Evolutionary conservation across 2,888 invertebrate species (phyloP).

Genomic region (Dynastes hyllus): DNA sequence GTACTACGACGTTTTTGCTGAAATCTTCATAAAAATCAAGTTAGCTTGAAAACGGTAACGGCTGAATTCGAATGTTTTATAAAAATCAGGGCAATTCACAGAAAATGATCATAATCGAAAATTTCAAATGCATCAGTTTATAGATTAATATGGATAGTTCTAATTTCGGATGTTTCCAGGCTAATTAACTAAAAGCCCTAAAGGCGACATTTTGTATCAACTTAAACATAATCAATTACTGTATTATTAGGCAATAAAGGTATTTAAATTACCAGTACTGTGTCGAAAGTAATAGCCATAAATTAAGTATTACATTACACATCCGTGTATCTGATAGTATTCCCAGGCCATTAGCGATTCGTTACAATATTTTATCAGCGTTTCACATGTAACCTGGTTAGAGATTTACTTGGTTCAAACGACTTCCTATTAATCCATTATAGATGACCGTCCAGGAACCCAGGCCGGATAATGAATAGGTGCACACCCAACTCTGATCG

Average conservation of each 20-base stretch:
- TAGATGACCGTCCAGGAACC: conserved; percentile 33
- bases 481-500: conserved; percentile 43
- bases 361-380: conserved; percentile 41
- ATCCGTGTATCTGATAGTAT: conserved; percentile 22
- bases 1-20: too few relatives aligned
- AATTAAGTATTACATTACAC: conserved; percentile 43
- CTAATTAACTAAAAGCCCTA: neutral
- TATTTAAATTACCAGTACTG: conserved; percentile 40
- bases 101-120: too few relatives aligned
- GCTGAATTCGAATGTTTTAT: too few relatives aligned
- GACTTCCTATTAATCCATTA: conserved; percentile 48
- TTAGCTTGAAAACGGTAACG: too few relatives aligned
- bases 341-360: conserved; percentile 41
- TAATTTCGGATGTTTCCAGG: neutral
- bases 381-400: conserved; percentile 38
- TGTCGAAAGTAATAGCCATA: conserved; percentile 41
- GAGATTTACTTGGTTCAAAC: conserved; percentile 43
- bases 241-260: neutral
- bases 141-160: neutral
- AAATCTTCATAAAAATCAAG: too few relatives aligned
- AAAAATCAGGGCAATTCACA: too few relatives aligned
- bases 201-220: neutral
- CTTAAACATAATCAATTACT: neutral
- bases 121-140: too few relatives aligned
- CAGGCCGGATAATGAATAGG: conserved; percentile 39